Percentiles rank a stretch among this genome's conserved stretches.
phyloP scores from a whole-genome alignment of 2,888 invertebrate genomes.

The Xylota segnis region DNA sequence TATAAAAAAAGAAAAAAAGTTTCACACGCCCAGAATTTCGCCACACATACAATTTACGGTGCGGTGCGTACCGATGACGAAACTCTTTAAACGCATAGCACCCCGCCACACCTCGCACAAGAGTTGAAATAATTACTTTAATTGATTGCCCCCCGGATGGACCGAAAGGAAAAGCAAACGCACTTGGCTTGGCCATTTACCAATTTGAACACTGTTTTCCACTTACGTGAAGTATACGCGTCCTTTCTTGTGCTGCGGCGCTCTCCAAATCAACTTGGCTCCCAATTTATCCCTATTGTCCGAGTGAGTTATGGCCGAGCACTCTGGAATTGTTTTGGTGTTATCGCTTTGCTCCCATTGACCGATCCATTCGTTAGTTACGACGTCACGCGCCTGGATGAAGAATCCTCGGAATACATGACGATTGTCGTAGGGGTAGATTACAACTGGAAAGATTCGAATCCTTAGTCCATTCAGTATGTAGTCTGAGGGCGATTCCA shows the following conservation, averaged over 20 bases:
- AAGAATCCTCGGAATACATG: constrained; percentile 92
- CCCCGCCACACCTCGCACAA: neutral
- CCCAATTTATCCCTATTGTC: constrained; percentile 90
- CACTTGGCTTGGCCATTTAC: constrained; percentile 33
- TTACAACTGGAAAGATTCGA: constrained; percentile 78
- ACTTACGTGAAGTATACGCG: constrained; percentile 93
- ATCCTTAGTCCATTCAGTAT: neutral
- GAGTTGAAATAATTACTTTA: constrained; percentile 50
- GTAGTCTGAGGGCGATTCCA: neutral
- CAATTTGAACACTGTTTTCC: constrained; percentile 46
- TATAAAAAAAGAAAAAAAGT: constrained; percentile 28
- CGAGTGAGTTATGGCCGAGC: constrained; percentile 91
- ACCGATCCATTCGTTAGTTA: constrained; percentile 91
- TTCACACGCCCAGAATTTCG: constrained; percentile 43
- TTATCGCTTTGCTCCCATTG: constrained; percentile 90
- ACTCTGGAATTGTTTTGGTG: constrained; percentile 91
- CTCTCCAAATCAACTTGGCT: constrained; percentile 91
- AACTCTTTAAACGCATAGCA: constrained; percentile 10
- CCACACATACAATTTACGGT: constrained; percentile 10
- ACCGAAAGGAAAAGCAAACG: constrained; percentile 18
- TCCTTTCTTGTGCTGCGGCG: constrained; percentile 88
- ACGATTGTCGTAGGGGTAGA: constrained; percentile 79
- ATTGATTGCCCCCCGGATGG: constrained; percentile 48
- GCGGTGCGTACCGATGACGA: constrained; percentile 39
- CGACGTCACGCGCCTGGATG: constrained; percentile 91